These are phyloP conservation scores for Furnarius figulus DNA, from an alignment of 2,113 vertebrate species.

Conservation along the genomic window DNA sequence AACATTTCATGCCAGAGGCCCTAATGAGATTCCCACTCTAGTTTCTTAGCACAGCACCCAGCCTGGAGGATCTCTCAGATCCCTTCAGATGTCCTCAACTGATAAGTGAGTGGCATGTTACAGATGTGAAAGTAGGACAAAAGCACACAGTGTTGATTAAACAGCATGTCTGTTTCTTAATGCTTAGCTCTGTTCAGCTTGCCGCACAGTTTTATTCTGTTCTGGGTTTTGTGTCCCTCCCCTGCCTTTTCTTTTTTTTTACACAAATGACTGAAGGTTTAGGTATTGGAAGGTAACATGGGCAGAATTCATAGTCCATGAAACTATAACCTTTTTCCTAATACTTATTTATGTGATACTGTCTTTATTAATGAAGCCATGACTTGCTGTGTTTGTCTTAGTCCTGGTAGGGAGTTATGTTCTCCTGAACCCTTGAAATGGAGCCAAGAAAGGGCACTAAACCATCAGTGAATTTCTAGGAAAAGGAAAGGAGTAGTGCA, in stretches of 20 bases:
- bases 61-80: background rate
- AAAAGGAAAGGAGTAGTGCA: background rate
- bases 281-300: background rate
- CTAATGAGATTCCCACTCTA: background rate
- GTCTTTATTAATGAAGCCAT: background rate
- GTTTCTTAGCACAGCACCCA: background rate
- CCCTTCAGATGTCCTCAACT: background rate
- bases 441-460: background rate
- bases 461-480: background rate
- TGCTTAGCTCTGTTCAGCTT: background rate
- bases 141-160: background rate
- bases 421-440: background rate
- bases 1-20: background rate
- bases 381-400: background rate
- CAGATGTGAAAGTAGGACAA: background rate
- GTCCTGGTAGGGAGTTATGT: background rate
- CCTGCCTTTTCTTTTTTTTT: accelerated
- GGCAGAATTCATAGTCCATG: background rate
- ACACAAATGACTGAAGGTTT: background rate
- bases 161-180: background rate
- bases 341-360: background rate
- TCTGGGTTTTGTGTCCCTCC: background rate
- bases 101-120: background rate
- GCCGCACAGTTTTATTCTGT: background rate
- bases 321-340: background rate